Evolutionary conservation across 2,888 invertebrate genomes (phyloP).

Genomic region (Anorthoa munda): DNA sequence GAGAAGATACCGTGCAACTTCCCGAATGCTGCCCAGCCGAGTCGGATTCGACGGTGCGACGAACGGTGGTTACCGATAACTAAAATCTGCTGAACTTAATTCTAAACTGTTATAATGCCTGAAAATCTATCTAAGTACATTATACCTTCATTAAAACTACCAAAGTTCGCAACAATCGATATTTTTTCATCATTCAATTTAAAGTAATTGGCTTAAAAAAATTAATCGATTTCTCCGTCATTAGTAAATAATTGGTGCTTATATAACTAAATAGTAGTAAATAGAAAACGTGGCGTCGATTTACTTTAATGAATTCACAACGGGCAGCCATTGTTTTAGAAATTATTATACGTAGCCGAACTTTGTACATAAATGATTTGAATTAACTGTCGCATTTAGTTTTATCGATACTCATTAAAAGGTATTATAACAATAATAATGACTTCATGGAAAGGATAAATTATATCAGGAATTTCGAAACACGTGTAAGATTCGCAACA

Average conservation of each 20-base stretch:
- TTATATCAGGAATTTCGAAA: slow-evolving; percentile 17
- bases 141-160: not conserved
- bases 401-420: slow-evolving; percentile 13
- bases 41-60: too few species aligned
- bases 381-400: slow-evolving; percentile 22
- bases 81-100: not conserved
- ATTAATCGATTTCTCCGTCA: slow-evolving; percentile 29
- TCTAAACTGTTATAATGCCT: not conserved
- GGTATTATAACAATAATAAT: slow-evolving; percentile 5
- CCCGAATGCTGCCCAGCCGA: too few species aligned
- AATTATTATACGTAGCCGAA: slow-evolving; percentile 4
- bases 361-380: slow-evolving; percentile 38
- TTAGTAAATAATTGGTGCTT: slow-evolving; percentile 27
- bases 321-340: slow-evolving; percentile 45
- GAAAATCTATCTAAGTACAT: not conserved
- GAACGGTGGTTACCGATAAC: not conserved
- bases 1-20: too few species aligned
- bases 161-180: slow-evolving; percentile 5
- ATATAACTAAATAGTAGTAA: slow-evolving; percentile 28
- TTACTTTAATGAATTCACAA: slow-evolving; percentile 16
- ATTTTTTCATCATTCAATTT: slow-evolving; percentile 30
- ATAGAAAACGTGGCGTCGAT: slow-evolving; percentile 11
- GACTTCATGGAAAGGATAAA: slow-evolving; percentile 6
- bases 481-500: slow-evolving; percentile 38
- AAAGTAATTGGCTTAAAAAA: slow-evolving; percentile 15